Evolutionary conservation across 2,113 vertebrate genomes (phyloP), one percentile per base, ranked within the genome.

Genomic region (Sula dactylatra): DNA sequence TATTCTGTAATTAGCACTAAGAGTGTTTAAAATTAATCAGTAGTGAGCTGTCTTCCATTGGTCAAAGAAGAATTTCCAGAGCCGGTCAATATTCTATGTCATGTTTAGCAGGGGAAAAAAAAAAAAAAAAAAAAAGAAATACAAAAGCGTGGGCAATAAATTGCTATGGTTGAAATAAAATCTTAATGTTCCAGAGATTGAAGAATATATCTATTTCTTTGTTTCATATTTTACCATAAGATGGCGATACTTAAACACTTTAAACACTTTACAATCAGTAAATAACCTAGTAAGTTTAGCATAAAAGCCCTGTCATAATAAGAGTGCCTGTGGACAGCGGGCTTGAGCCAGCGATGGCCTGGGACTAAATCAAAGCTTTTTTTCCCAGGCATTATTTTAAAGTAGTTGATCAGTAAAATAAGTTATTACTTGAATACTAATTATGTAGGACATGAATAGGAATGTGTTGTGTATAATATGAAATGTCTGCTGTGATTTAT

Each of bases 221-320:
- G 71, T 93, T 96, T 94, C 31, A 50, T 86, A 86, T 89, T 81
- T 92, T 96, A 78, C 96, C 92, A 88, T 98, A 89, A 98, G 92
- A 95, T 96, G 96, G 92, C 17, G n/a, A 97, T 97, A 95, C 88
- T 72, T 94, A 96, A 90, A 91, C 79, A 93, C 25, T 67, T 72
- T 94, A 96, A 90, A 91, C 79, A 93, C 25, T 67, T 97, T 59
- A 56, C 65, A 82, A 56, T 52, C 71, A 25, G 45, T 70, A 84
- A 85, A 72, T 69, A 88, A 80, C 54, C 50, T 38, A 79, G 13
- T 26, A 92, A 85, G 31, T 82, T 88, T 65, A 80, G 67, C 52
- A 64, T 29, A 79, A 26, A 32, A 52, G 49, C 78, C 72, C 64
- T 72, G 72, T 82, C 76, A 80, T 56, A 93, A 7, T 31, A 78